These are phyloP conservation scores for Dugesia japonica DNA, from an alignment of 2,888 invertebrate species.

Conservation along the genomic window DNA sequence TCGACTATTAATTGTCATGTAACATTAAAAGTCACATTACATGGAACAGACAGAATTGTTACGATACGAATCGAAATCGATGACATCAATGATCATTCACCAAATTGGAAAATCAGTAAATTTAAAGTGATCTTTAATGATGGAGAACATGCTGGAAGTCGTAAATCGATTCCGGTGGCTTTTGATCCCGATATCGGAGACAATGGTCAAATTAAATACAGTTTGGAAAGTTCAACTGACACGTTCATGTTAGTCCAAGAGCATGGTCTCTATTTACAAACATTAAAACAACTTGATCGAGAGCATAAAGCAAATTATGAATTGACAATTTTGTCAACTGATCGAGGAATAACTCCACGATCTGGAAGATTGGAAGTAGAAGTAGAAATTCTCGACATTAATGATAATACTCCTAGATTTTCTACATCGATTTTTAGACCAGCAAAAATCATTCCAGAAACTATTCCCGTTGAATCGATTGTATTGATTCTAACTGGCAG, in stretches of 20 bases:
- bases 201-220: slow-evolving; percentile 12
- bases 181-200: slow-evolving; percentile 20
- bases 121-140: slow-evolving; percentile 2
- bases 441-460: slow-evolving; percentile 1
- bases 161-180: not conserved
- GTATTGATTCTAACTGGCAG: not conserved
- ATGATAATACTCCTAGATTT: slow-evolving; percentile 23
- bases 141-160: slow-evolving; percentile 7
- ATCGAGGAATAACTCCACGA: not conserved
- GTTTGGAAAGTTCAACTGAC: not conserved
- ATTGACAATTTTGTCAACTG: not conserved
- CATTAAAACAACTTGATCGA: not conserved
- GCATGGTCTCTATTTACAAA: slow-evolving; percentile 23
- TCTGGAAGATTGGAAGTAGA: not conserved
- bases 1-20: not conserved
- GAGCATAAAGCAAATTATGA: slow-evolving; percentile 12
- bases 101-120: not conserved
- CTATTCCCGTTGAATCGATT: not conserved
- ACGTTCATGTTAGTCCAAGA: slow-evolving; percentile 16
- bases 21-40: not conserved
- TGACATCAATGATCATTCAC: slow-evolving; percentile 25
- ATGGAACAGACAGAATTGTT: not conserved
- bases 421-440: not conserved
- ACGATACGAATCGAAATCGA: slow-evolving; percentile 6
- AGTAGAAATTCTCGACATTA: slow-evolving; percentile 16